Evolutionary conservation across 2,113 vertebrate species (phyloP), one percentile per base, ranked within the genome.

Genomic region (Pteruthius melanotis): DNA sequence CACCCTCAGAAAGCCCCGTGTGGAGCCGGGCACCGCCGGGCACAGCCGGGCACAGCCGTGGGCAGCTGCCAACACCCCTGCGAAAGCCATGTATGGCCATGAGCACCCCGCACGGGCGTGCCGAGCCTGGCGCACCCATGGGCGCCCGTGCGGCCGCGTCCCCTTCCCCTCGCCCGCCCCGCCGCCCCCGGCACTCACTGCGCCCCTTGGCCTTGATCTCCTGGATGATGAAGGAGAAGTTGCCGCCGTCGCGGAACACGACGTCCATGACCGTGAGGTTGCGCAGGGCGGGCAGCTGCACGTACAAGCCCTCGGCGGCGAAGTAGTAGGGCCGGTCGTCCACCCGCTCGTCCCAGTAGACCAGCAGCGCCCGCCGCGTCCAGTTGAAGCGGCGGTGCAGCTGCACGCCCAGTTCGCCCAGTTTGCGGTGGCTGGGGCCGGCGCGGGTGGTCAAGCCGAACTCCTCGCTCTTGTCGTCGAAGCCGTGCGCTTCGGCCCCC

Each of bases 401-500:
- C 69, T 96, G 94, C 31, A 98, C 96, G 1, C 97, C 98, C 16
- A 99, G 98, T n/a, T 98, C 98, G 0, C 99, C 99, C 37, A 99
- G 97, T 82, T 99, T 99, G 75, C 97, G 98, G 96, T 99, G 98
- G 10, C 99, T 99, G 18, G 99, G 99, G 3, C 99, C 99, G 0
- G 98, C 97, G 72, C 99, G 98, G 37, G 99, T 99, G 95, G 98
- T 98, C 63, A 98, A 97, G 1, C 97, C 96, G 93, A 97, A 99
- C 14, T 98, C 92, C 3, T 90, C 90, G 1, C 26, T 93, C 59
- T 98, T 98, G 31, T 93, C 89, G 15, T 97, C 79, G 70, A 99
- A 99, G 16, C 98, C 99, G 31, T 98, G 93, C 0, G 99, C 99
- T 0, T 99, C 97, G 3, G 99, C 99, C 0, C 99, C 99, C 0